Evolutionary conservation across 2,888 invertebrate genomes (phyloP).

Genomic region (Stegana nigrithorax): DNA sequence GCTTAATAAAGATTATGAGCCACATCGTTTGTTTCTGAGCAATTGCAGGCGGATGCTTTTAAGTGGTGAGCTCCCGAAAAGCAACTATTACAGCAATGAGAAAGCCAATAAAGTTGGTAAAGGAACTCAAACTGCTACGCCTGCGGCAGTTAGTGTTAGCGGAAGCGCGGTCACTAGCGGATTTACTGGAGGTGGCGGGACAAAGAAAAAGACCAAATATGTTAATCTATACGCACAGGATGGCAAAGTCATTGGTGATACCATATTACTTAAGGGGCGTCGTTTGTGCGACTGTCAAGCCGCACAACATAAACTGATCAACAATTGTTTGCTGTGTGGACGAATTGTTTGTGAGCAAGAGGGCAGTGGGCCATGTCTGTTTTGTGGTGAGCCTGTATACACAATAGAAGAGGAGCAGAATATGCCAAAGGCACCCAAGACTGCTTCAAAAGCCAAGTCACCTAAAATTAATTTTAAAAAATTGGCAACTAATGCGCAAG

Average conservation of each 20-base stretch:
- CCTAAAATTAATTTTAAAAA: conserved; percentile 70
- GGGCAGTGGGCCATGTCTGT: conserved; percentile 96
- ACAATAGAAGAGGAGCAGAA: conserved; percentile 80
- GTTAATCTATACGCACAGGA: conserved; percentile 81
- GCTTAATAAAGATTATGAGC: conserved; percentile 75
- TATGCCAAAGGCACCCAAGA: conserved; percentile 58
- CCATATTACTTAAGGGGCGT: conserved; percentile 78
- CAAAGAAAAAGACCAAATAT: conserved; percentile 79
- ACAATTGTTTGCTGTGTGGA: conserved; percentile 94
- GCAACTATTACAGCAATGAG: conserved; percentile 10
- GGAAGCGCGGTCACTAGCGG: too few species aligned
- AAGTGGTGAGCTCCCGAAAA: conserved; percentile 58
- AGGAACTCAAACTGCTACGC: conserved; percentile 16
- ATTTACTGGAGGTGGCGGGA: too few species aligned
- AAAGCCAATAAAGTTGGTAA: conserved; percentile 17
- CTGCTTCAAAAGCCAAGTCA: conserved; percentile 72
- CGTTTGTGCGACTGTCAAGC: conserved; percentile 94
- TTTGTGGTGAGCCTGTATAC: conserved; percentile 88
- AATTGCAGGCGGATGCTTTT: conserved; percentile 73
- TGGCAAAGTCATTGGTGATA: conserved; percentile 72
- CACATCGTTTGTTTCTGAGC: conserved; percentile 76
- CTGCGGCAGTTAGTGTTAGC: conserved; percentile 47
- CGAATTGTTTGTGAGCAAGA: conserved; percentile 95
- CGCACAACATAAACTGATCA: conserved; percentile 86
- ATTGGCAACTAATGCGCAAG: too few species aligned